Evolutionary conservation across 2,113 vertebrate species (phyloP).

Genomic region (Hoplias malabaricus): DNA sequence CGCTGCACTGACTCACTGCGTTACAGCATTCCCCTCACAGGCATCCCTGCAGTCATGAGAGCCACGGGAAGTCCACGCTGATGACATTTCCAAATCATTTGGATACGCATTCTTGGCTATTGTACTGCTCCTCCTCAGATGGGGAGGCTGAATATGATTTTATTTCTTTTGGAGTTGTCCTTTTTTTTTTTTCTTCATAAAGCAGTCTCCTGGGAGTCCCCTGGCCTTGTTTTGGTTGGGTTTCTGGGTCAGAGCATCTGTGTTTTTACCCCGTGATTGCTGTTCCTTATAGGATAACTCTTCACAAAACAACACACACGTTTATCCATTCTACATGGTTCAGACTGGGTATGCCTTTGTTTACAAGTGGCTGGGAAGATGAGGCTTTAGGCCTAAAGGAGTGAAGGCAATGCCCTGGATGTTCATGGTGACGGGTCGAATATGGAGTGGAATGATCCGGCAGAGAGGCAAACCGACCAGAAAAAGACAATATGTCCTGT

Average conservation of each 20-base stretch:
- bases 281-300: background rate
- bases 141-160: slow-evolving; percentile 1
- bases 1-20: background rate
- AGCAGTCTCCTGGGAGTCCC: slow-evolving; percentile 35
- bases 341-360: background rate
- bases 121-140: slow-evolving; percentile 58
- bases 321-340: background rate
- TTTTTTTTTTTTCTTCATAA: too few relatives aligned
- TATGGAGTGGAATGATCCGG: background rate
- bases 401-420: background rate
- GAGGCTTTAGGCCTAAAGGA: background rate
- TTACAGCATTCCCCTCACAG: background rate
- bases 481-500: slow-evolving; percentile 26
- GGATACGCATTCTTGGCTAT: slow-evolving; percentile 63
- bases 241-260: slow-evolving; percentile 65
- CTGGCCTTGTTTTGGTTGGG: slow-evolving; percentile 61
- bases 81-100: slow-evolving; percentile 64
- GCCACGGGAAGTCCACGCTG: slow-evolving; percentile 51
- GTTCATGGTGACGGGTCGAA: background rate
- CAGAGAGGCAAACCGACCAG: background rate
- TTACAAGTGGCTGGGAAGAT: background rate
- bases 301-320: background rate
- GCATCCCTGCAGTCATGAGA: background rate
- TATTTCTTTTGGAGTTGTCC: slow-evolving; percentile 12
- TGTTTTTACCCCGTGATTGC: slow-evolving; percentile 48